Evolutionary conservation across 2,888 invertebrate species (phyloP).

Genomic region (Penaeus monodon): DNA sequence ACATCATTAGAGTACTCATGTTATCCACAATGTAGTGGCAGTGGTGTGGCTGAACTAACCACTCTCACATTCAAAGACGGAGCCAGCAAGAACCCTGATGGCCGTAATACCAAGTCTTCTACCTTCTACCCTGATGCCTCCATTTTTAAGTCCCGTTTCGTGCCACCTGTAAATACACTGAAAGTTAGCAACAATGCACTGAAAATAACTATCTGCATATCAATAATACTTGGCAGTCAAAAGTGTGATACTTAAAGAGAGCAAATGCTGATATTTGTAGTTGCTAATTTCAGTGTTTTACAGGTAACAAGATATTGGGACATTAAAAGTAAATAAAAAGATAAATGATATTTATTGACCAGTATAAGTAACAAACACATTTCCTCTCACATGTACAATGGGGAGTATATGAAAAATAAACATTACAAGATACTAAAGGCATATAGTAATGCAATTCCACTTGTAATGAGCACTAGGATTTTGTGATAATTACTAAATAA

Average conservation of each 20-base stretch:
- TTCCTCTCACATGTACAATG: conserved; percentile 1
- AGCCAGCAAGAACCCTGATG: conserved; percentile 20
- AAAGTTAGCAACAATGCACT: conserved; percentile 53
- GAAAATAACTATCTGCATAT: conserved; percentile 27
- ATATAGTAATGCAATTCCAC: neutral
- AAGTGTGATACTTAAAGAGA: conserved; percentile 15
- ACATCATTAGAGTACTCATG: too few species aligned
- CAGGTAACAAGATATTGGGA: conserved; percentile 37
- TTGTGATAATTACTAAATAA: neutral
- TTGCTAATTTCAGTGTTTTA: conserved; percentile 60
- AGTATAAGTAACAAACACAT: conserved; percentile 4
- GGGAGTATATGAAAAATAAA: too few species aligned
- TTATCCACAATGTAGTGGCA: too few species aligned
- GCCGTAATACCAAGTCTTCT: conserved; percentile 22
- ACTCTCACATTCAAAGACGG: neutral
- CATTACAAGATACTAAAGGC: neutral
- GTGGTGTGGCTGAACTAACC: neutral
- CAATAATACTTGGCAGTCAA: conserved; percentile 22
- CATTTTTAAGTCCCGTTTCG: conserved; percentile 41
- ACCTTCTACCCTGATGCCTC: conserved; percentile 29
- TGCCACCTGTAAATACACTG: conserved; percentile 60
- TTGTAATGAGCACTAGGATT: too few species aligned
- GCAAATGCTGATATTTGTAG: conserved; percentile 19
- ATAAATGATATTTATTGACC: too few species aligned
- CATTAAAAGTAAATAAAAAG: neutral